Evolutionary conservation across 2,797 vertebrate species (phyloP).

Genomic region (Oreortyx pictus): DNA sequence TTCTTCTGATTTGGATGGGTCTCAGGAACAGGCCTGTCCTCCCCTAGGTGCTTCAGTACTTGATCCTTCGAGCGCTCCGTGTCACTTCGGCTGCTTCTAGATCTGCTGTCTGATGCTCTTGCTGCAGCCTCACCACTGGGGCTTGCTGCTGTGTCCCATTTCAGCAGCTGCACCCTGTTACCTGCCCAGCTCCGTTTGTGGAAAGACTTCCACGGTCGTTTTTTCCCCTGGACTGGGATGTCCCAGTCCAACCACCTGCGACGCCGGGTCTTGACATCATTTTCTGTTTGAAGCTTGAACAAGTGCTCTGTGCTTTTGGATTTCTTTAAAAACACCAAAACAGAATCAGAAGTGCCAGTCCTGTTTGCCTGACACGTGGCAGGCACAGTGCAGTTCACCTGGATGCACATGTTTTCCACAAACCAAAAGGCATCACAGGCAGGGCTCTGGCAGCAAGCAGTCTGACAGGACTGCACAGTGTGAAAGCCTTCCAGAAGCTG

Average conservation of each 20-base stretch:
- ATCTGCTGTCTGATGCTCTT: not conserved
- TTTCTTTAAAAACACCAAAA: constrained; percentile 79
- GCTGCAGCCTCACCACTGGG: not conserved
- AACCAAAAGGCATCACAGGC: constrained; percentile 91
- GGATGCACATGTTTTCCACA: constrained; percentile 87
- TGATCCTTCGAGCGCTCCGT: not conserved
- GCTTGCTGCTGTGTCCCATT: constrained; percentile 3
- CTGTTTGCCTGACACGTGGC: constrained; percentile 77
- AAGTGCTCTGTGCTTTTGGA: constrained; percentile 41
- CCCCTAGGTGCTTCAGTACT: not conserved
- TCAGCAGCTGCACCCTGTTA: not conserved
- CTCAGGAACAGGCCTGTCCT: not conserved
- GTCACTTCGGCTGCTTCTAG: not conserved
- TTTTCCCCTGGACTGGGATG: not conserved
- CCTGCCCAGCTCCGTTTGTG: not conserved
- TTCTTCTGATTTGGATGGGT: not conserved
- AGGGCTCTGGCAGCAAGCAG: constrained; percentile 87
- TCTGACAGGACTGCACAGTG: constrained; percentile 75
- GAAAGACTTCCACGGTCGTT: constrained; percentile 47
- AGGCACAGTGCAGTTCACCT: constrained; percentile 83
- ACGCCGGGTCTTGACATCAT: not conserved
- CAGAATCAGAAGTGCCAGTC: constrained; percentile 67
- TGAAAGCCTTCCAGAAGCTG: constrained; percentile 74
- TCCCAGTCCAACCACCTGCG: constrained; percentile 55
- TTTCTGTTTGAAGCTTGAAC: constrained; percentile 12